Evolutionary conservation across 2,797 vertebrate species (phyloP).

Genomic region (Oreortyx pictus): DNA sequence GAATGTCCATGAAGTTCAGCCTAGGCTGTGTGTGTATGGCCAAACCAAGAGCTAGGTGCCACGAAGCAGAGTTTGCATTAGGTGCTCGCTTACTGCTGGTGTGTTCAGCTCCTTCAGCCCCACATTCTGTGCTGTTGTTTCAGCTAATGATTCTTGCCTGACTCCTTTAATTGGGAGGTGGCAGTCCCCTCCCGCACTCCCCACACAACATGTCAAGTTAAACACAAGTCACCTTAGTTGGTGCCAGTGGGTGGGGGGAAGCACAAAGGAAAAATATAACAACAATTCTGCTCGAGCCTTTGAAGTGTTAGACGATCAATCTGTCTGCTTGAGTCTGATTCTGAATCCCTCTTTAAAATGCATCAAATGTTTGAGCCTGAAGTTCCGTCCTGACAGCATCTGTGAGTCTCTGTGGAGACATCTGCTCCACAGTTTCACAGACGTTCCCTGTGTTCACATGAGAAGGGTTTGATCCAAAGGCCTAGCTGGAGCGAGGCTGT

Average conservation of each 20-base stretch:
- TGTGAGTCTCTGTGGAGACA: slow-evolving; percentile 84
- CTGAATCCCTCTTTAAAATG: slow-evolving; percentile 84
- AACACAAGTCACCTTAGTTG: slow-evolving; percentile 67
- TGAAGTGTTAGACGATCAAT: slow-evolving; percentile 83
- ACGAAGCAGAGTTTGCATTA: not conserved
- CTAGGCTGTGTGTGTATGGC: not conserved
- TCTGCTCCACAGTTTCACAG: slow-evolving; percentile 79
- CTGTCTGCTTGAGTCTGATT: slow-evolving; percentile 81
- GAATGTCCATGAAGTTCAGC: not conserved
- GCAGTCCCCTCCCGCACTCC: slow-evolving; percentile 35
- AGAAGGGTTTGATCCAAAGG: slow-evolving; percentile 82
- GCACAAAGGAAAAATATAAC: slow-evolving; percentile 72
- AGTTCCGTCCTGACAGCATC: slow-evolving; percentile 82
- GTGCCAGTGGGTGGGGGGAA: slow-evolving; percentile 40
- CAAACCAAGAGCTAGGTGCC: slow-evolving; percentile 5
- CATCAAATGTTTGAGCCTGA: slow-evolving; percentile 84
- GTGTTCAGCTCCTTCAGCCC: slow-evolving; percentile 15
- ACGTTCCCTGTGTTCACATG: slow-evolving; percentile 78
- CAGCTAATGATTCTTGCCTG: slow-evolving; percentile 28
- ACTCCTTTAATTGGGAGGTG: slow-evolving; percentile 52
- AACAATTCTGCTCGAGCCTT: slow-evolving; percentile 74
- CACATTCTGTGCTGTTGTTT: slow-evolving; percentile 29
- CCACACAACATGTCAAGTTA: slow-evolving; percentile 54
- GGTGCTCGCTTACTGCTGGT: not conserved
- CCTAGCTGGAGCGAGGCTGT: slow-evolving; percentile 75